phyloP scores from a whole-genome alignment of 2,888 invertebrate genomes.

The Pherbina coryleti region DNA sequence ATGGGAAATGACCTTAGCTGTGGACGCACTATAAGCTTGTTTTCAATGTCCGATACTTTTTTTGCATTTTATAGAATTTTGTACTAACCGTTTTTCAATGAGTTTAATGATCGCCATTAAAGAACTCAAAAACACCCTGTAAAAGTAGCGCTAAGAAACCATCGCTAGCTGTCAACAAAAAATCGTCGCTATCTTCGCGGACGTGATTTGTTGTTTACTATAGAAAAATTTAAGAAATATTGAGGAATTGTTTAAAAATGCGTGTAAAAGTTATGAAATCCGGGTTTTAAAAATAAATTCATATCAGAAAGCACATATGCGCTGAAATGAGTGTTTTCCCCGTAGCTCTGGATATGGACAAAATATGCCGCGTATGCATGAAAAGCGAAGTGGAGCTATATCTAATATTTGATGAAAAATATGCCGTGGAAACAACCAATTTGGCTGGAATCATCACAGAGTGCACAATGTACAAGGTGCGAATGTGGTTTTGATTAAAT shows the following conservation, averaged over 20 bases:
- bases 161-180: no score
- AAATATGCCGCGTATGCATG: conserved; percentile 66
- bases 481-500: not conserved
- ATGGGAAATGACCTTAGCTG: no score
- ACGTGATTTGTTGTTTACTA: no score
- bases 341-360: conserved; percentile 54
- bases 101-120: no score
- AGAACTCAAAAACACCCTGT: no score
- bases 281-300: not conserved
- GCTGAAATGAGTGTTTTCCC: not conserved
- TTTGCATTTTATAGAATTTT: no score
- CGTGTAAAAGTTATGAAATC: not conserved
- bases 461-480: conserved; percentile 59
- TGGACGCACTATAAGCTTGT: no score
- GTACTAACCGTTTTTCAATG: no score
- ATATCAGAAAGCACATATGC: not conserved
- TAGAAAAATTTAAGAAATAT: no score
- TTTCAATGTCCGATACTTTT: no score
- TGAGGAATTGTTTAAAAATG: not conserved
- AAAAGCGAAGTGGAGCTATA: conserved; percentile 55
- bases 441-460: conserved; percentile 63
- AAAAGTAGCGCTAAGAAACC: no score
- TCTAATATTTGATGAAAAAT: conserved; percentile 61
- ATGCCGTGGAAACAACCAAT: conserved; percentile 54
- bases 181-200: no score